Evolutionary conservation across 2,888 invertebrate genomes (phyloP).

Genomic region (Drosophila mettleri): DNA sequence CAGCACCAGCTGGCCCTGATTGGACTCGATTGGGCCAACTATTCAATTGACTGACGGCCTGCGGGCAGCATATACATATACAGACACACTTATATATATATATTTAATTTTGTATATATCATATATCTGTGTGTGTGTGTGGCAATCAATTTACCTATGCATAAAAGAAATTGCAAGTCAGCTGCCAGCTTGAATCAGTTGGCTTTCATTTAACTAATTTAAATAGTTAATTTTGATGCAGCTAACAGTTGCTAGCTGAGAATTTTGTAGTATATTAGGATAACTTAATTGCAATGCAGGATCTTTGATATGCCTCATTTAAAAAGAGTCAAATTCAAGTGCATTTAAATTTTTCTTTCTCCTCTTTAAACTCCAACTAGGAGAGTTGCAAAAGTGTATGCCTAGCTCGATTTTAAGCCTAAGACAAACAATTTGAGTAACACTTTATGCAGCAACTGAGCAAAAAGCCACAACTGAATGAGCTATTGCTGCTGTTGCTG

Average conservation of each 20-base stretch:
- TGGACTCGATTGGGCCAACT: slow-evolving; percentile 51
- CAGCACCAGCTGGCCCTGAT: slow-evolving; percentile 59
- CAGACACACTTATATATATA: not conserved
- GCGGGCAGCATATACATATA: not conserved
- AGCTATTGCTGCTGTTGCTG: slow-evolving; percentile 22
- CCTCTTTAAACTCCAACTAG: not conserved
- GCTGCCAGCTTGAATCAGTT: slow-evolving; percentile 13
- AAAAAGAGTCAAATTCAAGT: not conserved
- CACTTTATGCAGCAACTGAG: slow-evolving; percentile 7
- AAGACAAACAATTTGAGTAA: slow-evolving; percentile 18
- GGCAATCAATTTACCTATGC: slow-evolving; percentile 40
- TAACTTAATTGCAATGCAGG: no score
- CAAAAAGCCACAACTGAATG: slow-evolving; percentile 31
- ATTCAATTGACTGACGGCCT: slow-evolving; percentile 42
- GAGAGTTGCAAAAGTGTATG: no score
- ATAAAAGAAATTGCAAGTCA: slow-evolving; percentile 28
- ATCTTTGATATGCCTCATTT: not conserved
- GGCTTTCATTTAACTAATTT: slow-evolving; percentile 34
- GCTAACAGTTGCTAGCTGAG: not conserved
- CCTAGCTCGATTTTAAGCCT: not conserved
- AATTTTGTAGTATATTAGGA: not conserved
- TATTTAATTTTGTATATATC: not conserved
- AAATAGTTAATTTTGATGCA: slow-evolving; percentile 6
- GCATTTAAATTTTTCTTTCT: no score
- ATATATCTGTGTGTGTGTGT: not conserved